Conservation (phyloP, 30 jellyfish, hydroid and myxozoan genomes). For the Turritopsis dohrnii region DNA sequence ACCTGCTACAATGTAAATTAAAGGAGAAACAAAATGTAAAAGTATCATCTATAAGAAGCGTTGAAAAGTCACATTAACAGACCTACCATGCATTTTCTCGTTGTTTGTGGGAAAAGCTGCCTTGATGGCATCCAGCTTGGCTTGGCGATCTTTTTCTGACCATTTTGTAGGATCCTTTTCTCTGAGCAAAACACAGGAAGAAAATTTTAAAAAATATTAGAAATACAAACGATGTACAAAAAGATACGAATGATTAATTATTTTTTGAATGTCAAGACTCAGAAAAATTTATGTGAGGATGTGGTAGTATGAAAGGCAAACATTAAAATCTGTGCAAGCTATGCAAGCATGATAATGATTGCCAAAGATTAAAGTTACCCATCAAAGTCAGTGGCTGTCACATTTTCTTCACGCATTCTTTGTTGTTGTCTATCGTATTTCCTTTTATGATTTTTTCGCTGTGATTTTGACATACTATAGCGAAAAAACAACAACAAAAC, state of each 20-base stretch:
- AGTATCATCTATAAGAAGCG: background rate
- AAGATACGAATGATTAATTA: background rate
- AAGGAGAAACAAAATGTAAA: background rate
- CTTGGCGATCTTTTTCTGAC: conserved; percentile 74
- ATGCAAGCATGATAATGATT: conserved; percentile 24
- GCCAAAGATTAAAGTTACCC: background rate
- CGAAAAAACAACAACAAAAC: background rate
- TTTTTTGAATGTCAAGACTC: background rate
- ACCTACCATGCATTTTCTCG: conserved; percentile 39
- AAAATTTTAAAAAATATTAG: background rate
- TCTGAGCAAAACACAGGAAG: conserved; percentile 25
- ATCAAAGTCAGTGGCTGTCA: conserved; percentile 16
- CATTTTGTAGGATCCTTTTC: conserved; percentile 71
- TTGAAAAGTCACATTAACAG: background rate
- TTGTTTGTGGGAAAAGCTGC: conserved; percentile 55
- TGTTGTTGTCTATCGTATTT: conserved; percentile 54
- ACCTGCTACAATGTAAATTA: too few species aligned
- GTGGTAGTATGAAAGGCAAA: background rate
- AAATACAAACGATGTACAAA: background rate
- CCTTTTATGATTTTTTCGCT: conserved; percentile 57
- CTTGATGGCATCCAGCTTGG: conserved; percentile 41
- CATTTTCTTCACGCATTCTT: conserved; percentile 47
- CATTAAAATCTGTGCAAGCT: background rate
- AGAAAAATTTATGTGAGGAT: background rate
- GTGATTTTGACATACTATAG: conserved; percentile 56